Evolutionary conservation across 35 echinoderm and acorn worm genomes (phyloP).

Genomic region (Diadema setosum): DNA sequence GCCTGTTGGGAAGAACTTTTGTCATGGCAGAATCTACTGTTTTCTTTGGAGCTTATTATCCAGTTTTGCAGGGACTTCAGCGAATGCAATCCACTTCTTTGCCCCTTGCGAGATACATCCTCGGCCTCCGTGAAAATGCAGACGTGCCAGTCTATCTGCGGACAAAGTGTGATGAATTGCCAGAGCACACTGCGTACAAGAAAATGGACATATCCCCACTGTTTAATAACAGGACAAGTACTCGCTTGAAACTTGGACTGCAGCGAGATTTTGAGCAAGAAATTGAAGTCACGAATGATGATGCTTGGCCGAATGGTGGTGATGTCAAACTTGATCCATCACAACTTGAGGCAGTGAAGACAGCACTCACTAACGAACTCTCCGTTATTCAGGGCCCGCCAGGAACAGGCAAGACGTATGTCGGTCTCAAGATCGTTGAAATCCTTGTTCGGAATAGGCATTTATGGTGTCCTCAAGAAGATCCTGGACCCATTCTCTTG

Average conservation of each 20-base stretch:
- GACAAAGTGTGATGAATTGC: too few relatives aligned
- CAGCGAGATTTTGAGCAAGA: not conserved
- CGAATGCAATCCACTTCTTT: slow-evolving; percentile 11
- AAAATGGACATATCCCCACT: not conserved
- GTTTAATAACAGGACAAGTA: too few relatives aligned
- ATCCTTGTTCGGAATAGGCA: slow-evolving; percentile 45
- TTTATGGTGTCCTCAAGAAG: not conserved
- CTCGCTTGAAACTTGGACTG: too few relatives aligned
- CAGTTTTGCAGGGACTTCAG: slow-evolving; percentile 66
- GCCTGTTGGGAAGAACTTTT: not conserved
- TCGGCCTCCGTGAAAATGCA: not conserved
- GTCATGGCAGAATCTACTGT: slow-evolving; percentile 76
- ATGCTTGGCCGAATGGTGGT: slow-evolving; percentile 19
- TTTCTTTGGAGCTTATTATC: slow-evolving; percentile 84
- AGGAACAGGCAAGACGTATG: slow-evolving; percentile 82
- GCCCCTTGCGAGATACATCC: slow-evolving; percentile 60
- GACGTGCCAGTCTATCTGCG: slow-evolving; percentile 35
- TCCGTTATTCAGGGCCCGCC: slow-evolving; percentile 60
- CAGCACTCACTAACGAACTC: slow-evolving; percentile 47
- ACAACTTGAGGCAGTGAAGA: slow-evolving; percentile 7
- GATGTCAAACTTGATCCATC: slow-evolving; percentile 15
- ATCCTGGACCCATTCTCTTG: slow-evolving; percentile 43
- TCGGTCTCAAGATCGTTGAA: slow-evolving; percentile 79
- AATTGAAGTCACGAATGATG: not conserved
- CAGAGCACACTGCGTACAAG: too few relatives aligned